These are phyloP conservation scores for Ceratina calcarata DNA, from an alignment of 1,140 invertebrate genomes.

Conservation along the genomic window DNA sequence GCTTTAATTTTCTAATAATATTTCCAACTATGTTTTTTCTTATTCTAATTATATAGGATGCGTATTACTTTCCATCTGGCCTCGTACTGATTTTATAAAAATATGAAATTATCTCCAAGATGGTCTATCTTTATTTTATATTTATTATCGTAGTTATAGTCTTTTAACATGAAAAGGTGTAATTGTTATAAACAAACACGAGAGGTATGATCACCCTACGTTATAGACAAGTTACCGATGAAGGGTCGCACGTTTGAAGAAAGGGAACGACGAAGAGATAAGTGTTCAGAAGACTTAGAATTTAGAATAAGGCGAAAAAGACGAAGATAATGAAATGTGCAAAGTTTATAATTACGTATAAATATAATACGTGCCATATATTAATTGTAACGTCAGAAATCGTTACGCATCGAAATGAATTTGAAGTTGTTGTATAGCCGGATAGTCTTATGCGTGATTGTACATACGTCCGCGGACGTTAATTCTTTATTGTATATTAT, in stretches of 20 bases:
- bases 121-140: conserved; percentile 12
- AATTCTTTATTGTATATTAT: not conserved
- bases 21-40: not conserved
- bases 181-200: not conserved
- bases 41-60: not conserved
- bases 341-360: conserved; percentile 17
- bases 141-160: conserved; percentile 11
- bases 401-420: not conserved
- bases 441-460: conserved; percentile 5
- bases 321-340: conserved; percentile 13
- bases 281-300: conserved; percentile 51
- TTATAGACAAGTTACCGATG: conserved; percentile 34
- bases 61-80: not conserved
- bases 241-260: not conserved
- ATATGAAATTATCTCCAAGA: not conserved
- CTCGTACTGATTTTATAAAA: not conserved
- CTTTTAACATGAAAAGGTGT: not conserved
- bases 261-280: not conserved
- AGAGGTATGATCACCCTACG: conserved; percentile 39
- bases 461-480: not conserved
- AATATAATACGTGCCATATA: conserved; percentile 46
- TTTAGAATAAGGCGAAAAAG: not conserved
- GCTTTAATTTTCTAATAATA: not conserved
- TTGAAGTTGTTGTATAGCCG: conserved; percentile 15
- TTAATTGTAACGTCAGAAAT: not conserved